A percentile compares a stretch with the other conserved stretches of the same genome.
Evolutionary conservation across 2,888 invertebrate genomes (phyloP).

Genomic region (Creontiades dilutus): DNA sequence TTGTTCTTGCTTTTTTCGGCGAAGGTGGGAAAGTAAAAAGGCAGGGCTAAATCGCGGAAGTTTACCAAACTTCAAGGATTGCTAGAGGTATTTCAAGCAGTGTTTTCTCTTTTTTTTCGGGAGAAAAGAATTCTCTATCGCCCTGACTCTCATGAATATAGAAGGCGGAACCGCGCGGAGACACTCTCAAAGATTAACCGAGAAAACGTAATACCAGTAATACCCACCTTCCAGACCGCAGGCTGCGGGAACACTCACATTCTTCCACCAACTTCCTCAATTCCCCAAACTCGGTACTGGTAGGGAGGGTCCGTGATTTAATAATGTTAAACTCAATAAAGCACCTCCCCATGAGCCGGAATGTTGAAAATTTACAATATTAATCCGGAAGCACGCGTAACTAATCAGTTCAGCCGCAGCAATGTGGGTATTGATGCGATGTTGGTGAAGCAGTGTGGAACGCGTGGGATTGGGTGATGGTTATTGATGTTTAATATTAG

Average conservation of each 20-base stretch:
- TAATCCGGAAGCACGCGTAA: slow-evolving; percentile 28
- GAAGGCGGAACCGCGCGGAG: background rate
- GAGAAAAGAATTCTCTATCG: slow-evolving; percentile 23
- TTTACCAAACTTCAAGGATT: background rate
- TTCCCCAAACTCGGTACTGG: too few relatives aligned
- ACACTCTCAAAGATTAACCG: slow-evolving; percentile 37
- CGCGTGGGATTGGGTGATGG: too few relatives aligned
- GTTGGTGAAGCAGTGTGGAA: too few relatives aligned
- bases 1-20: too few relatives aligned
- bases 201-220: background rate
- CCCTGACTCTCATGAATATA: slow-evolving; percentile 32
- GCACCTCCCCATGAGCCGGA: background rate
- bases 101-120: background rate
- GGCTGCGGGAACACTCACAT: background rate
- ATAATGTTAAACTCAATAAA: slow-evolving; percentile 37
- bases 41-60: too few relatives aligned
- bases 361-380: slow-evolving; percentile 25
- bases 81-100: background rate
- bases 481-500: too few relatives aligned
- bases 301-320: background rate
- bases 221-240: slow-evolving; percentile 19
- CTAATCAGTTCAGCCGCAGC: background rate
- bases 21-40: too few relatives aligned
- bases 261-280: background rate
- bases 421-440: background rate